Base-by-base conservation (phyloP, 2,888 invertebrate genomes). In the Eudasyphora cyanicolor region DNA sequence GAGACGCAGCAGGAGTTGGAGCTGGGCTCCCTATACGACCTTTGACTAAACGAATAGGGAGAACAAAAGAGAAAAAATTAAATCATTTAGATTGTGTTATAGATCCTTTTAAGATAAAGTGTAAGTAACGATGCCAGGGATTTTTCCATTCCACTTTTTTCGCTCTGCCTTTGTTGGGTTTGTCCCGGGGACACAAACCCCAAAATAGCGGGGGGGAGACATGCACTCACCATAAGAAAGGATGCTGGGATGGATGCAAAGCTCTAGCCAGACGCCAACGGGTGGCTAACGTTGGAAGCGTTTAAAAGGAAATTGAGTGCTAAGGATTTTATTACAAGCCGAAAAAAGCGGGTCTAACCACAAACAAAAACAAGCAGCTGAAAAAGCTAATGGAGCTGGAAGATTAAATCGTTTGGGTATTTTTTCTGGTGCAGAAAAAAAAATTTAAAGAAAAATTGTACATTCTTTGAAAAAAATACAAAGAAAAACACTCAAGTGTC, bases 11-110 rank as follows among this genome's bases (percentile, higher is more conserved):
- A 19, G 29, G 12, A 45, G 14, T 38, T 57, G 8, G 38, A 10
- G 38, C 24, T 19, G 32, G 29, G 4, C 51, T 19, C 32, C 5
- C 17, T n/a, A n/a, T n/a, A n/a, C 64, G 38, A 64, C 35, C 21
- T 64, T 64, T 45, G 12, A n/a, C 45, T 14, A 70, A 38, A 70
- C 49, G 73, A 60, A 71, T 21, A 29, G 10, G 10, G 75, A 67
- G 19, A 14, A 14, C 24, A 67, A 70, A 42, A 91, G 91, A 91
- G 91, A 91, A 81, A 81, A 89, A 88, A 92, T 91, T 92, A 91
- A 91, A 92, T 91, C 91, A 91, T 91, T 84, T 91, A 92, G 91
- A 90, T 89, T 89, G 88, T 84, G 87, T 90, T 91, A 89, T 90
- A 90, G 89, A 91, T 90, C 89, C 91, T 90, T 90, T 90, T 86